Percentiles rank a stretch among this genome's conserved stretches.
phyloP scores from a whole-genome alignment of 2,888 invertebrate genomes.

The Punctoribates punctum region DNA sequence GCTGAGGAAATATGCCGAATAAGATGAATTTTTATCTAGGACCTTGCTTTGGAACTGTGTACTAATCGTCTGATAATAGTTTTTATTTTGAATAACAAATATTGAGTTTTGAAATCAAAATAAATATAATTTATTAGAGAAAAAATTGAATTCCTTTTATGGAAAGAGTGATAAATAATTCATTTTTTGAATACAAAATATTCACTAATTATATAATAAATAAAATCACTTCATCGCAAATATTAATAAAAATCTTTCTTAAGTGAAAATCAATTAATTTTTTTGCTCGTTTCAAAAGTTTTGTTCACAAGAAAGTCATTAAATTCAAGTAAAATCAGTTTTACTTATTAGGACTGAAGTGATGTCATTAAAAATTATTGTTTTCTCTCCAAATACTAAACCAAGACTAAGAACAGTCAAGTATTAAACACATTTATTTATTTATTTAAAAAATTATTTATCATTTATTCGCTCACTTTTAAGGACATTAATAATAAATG shows the following conservation, averaged over 20 bases:
- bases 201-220: constrained; percentile 6
- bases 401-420: too few relatives aligned
- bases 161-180: neutral
- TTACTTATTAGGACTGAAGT: neutral
- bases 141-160: neutral
- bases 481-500: too few relatives aligned
- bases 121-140: neutral
- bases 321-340: neutral
- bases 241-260: neutral
- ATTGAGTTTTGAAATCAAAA: neutral
- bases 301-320: neutral
- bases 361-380: neutral
- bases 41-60: too few relatives aligned
- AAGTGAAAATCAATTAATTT: constrained; percentile 14
- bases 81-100: neutral
- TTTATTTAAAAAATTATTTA: too few relatives aligned
- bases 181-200: neutral
- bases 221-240: neutral
- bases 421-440: too few relatives aligned
- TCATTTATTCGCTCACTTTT: too few relatives aligned
- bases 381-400: neutral
- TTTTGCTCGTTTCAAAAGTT: neutral
- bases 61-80: too few relatives aligned
- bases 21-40: too few relatives aligned
- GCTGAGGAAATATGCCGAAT: too few relatives aligned